A percentile compares a stretch with the other conserved stretches of the same genome.
These are phyloP conservation scores for Sepiola atlantica DNA, from an alignment of 2,888 invertebrate genomes.

Conservation along the genomic window DNA sequence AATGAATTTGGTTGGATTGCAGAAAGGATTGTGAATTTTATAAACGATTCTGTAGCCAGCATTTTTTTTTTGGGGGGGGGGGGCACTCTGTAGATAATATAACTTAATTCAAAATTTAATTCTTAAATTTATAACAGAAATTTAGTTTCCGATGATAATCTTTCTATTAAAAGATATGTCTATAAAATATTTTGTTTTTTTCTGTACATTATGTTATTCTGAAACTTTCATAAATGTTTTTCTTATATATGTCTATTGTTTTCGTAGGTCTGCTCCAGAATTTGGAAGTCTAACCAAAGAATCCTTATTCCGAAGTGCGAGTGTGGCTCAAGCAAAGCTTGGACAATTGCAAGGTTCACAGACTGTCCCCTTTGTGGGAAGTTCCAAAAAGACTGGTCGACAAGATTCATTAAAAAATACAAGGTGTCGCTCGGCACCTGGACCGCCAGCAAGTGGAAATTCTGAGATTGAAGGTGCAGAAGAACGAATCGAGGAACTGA, in stretches of 20 bases:
- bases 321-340: conserved; percentile 72
- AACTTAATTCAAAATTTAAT: neutral
- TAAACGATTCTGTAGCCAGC: too few species aligned
- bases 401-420: conserved; percentile 60
- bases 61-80: too few species aligned
- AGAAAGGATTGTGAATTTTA: too few species aligned
- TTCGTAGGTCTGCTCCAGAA: conserved; percentile 73
- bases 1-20: too few species aligned
- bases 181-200: neutral
- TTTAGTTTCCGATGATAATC: neutral
- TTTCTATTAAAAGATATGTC: neutral
- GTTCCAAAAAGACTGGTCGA: conserved; percentile 23
- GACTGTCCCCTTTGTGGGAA: conserved; percentile 37
- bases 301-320: conserved; percentile 76
- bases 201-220: neutral
- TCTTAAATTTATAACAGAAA: neutral
- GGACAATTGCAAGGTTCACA: conserved; percentile 64
- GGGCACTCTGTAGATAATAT: too few species aligned
- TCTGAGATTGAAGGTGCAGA: conserved; percentile 49
- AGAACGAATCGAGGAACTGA: conserved; percentile 47
- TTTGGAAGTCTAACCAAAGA: conserved; percentile 74
- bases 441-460: conserved; percentile 52
- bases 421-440: conserved; percentile 67
- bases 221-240: neutral
- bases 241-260: conserved; percentile 39